phyloP scores from a whole-genome alignment of 92 coral and sea anemone genomes.

The Actinernus sp. region DNA sequence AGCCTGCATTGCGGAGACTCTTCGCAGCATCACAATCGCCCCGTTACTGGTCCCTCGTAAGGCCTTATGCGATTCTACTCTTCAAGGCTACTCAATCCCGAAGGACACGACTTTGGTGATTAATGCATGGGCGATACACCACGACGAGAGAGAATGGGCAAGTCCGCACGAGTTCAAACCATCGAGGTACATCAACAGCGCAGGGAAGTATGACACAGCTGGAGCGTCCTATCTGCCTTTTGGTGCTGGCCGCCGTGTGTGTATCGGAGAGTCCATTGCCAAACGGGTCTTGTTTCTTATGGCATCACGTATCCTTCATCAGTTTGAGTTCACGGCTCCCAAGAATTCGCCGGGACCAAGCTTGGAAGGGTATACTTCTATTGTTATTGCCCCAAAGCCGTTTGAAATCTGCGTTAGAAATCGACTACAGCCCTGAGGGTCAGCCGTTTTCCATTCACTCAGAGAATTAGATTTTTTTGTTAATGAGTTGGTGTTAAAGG shows the following conservation, averaged over 20 bases:
- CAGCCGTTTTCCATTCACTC: too few relatives aligned
- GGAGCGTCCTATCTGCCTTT: constrained; percentile 61
- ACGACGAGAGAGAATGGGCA: constrained; percentile 63
- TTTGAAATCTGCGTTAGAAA: constrained; percentile 27
- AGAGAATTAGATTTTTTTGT: too few relatives aligned
- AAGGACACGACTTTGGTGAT: constrained; percentile 60
- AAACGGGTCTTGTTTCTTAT: constrained; percentile 58
- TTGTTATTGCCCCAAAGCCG: constrained; percentile 49
- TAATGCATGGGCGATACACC: constrained; percentile 53
- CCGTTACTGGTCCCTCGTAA: constrained; percentile 70
- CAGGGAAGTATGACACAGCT: constrained; percentile 36
- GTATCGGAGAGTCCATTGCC: constrained; percentile 70
- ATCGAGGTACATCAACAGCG: constrained; percentile 58
- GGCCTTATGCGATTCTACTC: constrained; percentile 40
- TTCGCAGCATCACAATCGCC: constrained; percentile 52
- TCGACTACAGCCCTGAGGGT: constrained; percentile 3
- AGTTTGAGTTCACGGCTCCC: constrained; percentile 55
- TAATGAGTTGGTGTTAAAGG: too few relatives aligned
- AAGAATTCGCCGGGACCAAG: constrained; percentile 22
- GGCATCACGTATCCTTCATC: constrained; percentile 37
- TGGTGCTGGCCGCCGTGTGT: constrained; percentile 65
- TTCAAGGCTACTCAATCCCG: constrained; percentile 58
- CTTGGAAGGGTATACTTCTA: constrained; percentile 42
- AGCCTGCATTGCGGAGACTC: constrained; percentile 66
- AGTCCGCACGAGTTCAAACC: constrained; percentile 65